These are phyloP conservation scores for Entelurus aequoreus DNA, from an alignment of 2,113 vertebrate species.

Conservation along the genomic window DNA sequence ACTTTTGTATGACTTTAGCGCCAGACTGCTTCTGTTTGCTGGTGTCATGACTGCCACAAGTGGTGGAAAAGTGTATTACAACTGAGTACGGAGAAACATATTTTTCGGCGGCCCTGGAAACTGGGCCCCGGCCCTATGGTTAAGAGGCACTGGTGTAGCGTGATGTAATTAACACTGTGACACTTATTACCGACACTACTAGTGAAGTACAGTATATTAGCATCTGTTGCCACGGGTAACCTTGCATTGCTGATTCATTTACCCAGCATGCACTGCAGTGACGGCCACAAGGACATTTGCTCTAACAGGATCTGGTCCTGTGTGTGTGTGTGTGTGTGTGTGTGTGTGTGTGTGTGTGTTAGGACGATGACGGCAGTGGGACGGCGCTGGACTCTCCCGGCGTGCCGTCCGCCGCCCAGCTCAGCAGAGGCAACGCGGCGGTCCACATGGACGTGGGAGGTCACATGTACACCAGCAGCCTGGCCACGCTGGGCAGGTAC, in stretches of 20 bases:
- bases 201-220: too few relatives aligned
- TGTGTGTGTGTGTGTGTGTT: slow-evolving; percentile 21
- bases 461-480: slow-evolving; percentile 95
- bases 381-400: slow-evolving; percentile 78
- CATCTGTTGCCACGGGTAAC: slow-evolving; percentile 31
- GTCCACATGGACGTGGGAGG: slow-evolving; percentile 96
- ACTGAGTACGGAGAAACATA: too few relatives aligned
- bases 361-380: slow-evolving; percentile 74
- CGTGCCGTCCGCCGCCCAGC: slow-evolving; percentile 86
- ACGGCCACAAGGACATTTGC: slow-evolving; percentile 8
- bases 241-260: slow-evolving; percentile 13
- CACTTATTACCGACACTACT: background rate
- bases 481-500: slow-evolving; percentile 93
- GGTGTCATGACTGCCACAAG: too few relatives aligned
- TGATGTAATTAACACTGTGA: too few relatives aligned
- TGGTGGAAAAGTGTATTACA: too few relatives aligned
- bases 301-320: too few relatives aligned
- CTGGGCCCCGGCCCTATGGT: too few relatives aligned
- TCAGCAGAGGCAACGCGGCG: slow-evolving; percentile 90
- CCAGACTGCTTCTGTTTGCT: too few relatives aligned
- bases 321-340: too few relatives aligned
- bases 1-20: too few relatives aligned
- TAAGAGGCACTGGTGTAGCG: too few relatives aligned
- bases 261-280: slow-evolving; percentile 10
- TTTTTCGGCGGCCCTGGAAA: too few relatives aligned